phyloP scores from a whole-genome alignment of 2,113 vertebrate genomes.

The Vidua macroura region DNA sequence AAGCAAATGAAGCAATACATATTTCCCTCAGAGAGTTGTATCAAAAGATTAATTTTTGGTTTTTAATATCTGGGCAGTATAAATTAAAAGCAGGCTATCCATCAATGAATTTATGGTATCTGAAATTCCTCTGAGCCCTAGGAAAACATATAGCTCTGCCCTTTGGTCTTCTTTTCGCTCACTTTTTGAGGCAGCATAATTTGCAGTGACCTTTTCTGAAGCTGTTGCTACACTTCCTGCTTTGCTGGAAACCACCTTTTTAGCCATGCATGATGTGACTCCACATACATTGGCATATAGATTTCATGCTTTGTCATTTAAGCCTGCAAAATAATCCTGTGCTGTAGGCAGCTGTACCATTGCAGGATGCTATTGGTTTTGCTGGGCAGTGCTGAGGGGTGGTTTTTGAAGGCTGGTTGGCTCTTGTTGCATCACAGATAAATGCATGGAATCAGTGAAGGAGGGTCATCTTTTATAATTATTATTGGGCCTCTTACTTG shows the following conservation, averaged over 20 bases:
- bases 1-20: not conserved
- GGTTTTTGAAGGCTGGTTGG: not conserved
- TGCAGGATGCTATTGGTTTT: not conserved
- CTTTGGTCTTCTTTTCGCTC: not conserved
- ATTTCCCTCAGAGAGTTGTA: not conserved
- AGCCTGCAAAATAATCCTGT: not conserved
- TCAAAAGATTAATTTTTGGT: not conserved
- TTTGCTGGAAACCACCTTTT: conserved; percentile 20
- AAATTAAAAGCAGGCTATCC: not conserved
- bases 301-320: not conserved
- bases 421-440: not conserved
- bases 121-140: not conserved
- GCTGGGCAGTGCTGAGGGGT: not conserved
- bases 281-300: not conserved
- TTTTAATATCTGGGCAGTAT: not conserved
- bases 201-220: conserved; percentile 43
- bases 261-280: not conserved
- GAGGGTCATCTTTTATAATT: not conserved
- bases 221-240: conserved; percentile 7
- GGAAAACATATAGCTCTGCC: not conserved
- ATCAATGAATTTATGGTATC: not conserved
- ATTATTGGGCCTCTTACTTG: not conserved
- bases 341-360: accelerated
- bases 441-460: not conserved
- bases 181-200: conserved; percentile 29